Base-by-base conservation (phyloP, 2,797 vertebrate species). In the Oreonectes daqikongensis region DNA sequence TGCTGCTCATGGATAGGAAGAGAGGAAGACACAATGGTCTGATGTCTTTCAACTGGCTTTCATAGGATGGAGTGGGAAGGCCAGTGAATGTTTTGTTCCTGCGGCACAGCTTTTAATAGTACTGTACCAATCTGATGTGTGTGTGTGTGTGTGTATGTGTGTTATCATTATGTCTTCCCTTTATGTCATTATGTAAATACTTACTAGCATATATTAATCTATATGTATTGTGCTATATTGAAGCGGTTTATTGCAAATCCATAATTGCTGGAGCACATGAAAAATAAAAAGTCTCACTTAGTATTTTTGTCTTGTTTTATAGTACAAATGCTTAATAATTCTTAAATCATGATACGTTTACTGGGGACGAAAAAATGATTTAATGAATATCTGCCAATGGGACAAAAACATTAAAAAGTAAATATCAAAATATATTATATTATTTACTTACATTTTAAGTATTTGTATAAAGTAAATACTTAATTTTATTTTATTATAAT, bases 41-140 rank as follows among this genome's bases (percentile, higher is more conserved):
- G 32, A 72, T 73, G 75, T 70, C 75, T 81, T 74, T 61, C 57
- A 70, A 32, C 70, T 74, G 30, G 57, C 59, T 81, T 72, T 77
- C 44, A 46, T 55, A 66, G 46, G 66, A 64, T 28, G 32, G 22
- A 50, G 50, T n/a, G 57, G 61, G 32, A 67, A 40, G 10, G 55
- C 5, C n/a, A 38, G 75, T 60, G 44, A 78, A 63, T 63, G 61
- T 81, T 64, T 77, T 74, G 10, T 74, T 26, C 75, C 70, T 78
- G 60, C 9, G 52, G 69, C 68, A 20, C 18, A 35, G 67, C 65
- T 72, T 44, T 72, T 63, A 67, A 46, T 72, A 42, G 50, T 67
- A 60, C 78, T 63, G 63, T 53, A 63, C 67, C 57, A 64, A 48
- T 66, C 48, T 75, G 48, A 26, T 12, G 4, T 57, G 4, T 22